Conservation (phyloP, 2,888 invertebrate genomes). For the Tenthredo distinguenda region DNA sequence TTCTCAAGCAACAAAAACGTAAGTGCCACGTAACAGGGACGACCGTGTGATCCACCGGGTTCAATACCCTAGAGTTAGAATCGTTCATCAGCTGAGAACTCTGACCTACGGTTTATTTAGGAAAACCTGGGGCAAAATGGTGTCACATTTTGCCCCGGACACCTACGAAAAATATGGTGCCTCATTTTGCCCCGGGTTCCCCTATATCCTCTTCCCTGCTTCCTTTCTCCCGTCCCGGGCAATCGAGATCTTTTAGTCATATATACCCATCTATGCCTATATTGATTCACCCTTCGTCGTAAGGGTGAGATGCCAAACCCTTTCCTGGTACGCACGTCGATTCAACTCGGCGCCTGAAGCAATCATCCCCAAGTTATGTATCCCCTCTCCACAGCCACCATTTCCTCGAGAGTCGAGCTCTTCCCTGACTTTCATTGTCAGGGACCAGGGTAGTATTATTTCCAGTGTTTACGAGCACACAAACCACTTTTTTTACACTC, state of each 20-base stretch:
- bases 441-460: background rate
- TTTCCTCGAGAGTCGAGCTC: background rate
- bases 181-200: no score
- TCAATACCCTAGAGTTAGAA: constrained; percentile 23
- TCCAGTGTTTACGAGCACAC: constrained; percentile 1
- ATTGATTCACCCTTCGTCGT: constrained; percentile 43
- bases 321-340: constrained; percentile 33
- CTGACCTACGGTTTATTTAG: constrained; percentile 28
- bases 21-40: background rate
- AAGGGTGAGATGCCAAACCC: constrained; percentile 43
- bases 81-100: constrained; percentile 20
- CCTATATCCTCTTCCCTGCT: background rate
- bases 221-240: constrained; percentile 4
- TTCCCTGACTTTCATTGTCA: background rate
- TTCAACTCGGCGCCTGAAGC: constrained; percentile 32
- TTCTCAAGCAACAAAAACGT: background rate
- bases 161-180: no score
- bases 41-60: constrained; percentile 1
- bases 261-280: constrained; percentile 22
- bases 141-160: no score
- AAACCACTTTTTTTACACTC: background rate
- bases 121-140: no score
- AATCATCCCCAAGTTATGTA: constrained; percentile 40
- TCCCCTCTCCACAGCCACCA: background rate
- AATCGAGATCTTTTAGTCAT: constrained; percentile 23